Base-by-base conservation (phyloP, 64 coral and sea anemone species). In the Montipora efflorescens region DNA sequence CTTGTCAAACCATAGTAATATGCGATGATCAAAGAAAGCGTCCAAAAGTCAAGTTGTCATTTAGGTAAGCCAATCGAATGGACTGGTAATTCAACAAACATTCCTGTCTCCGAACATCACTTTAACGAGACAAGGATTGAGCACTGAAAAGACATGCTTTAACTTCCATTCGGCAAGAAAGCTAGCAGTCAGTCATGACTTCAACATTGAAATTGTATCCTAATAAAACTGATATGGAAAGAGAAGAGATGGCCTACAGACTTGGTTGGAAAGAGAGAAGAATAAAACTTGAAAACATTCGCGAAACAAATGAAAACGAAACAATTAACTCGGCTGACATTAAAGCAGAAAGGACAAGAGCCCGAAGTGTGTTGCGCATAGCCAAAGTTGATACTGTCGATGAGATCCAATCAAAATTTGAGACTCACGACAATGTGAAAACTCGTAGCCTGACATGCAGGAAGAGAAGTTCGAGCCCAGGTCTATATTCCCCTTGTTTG, bases 381-480 rank as follows among this genome's bases (percentile, higher is more conserved):
- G 47, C 82, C 14, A 86, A 50, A 48, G 64, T 86, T 9, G 19
- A 71, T 43, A 50, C 82, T 21, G 82, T 86, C 18, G 43, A 70
- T 5, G 19, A 1, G 23, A 71, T 86, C 1, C 64, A 86, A 49
- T 49, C 62, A n/a, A 86, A 22, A 1, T 36, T 36, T 36, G n/a
- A 18, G 16, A 49, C 66, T 48, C 66, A 71, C 12, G 82, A 71
- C 18, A 5, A 5, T 45, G n/a, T 10, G 15, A 50, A 19, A 21
- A 50, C 46, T 50, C 47, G 47, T 46, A 52, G 82, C 13, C 16
- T 50, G 11, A 50, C 62, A 48, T 71, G n/a, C 4, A 13, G 70
- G 64, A n/a, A 72, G 18, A 16, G 82, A 72, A 66, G 16, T 11
- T 53, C 47, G 0, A 86, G 7, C 25, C 66, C 66, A 6, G 71